Evolutionary conservation across 2,888 invertebrate species (phyloP).

Genomic region (Rosalia funebris): DNA sequence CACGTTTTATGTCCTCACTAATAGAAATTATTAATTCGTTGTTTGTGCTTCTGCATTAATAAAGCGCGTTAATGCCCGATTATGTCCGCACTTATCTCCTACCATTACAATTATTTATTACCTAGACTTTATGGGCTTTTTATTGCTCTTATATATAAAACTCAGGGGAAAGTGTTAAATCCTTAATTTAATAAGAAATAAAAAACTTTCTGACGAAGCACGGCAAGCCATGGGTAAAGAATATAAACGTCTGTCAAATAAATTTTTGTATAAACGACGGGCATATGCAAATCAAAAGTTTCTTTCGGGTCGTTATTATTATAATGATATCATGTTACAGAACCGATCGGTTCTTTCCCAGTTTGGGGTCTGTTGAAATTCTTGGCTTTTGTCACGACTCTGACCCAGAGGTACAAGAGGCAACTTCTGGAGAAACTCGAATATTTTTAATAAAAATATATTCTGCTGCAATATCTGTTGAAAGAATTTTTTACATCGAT

Average conservation of each 20-base stretch:
- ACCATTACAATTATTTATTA: neutral
- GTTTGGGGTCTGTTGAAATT: conserved; percentile 14
- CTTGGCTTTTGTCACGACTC: conserved; percentile 15
- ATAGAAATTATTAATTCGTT: conserved; percentile 8
- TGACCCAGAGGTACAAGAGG: conserved; percentile 10
- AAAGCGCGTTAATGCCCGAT: conserved; percentile 7
- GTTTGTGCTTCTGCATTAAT: conserved; percentile 5
- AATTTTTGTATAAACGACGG: conserved; percentile 13
- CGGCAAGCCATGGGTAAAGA: conserved; percentile 1
- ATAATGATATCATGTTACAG: conserved; percentile 11
- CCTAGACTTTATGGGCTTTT: conserved; percentile 38
- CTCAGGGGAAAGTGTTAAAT: conserved; percentile 36
- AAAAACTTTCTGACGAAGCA: conserved; percentile 5
- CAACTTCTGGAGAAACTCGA: conserved; percentile 12
- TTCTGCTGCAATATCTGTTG: too few relatives aligned
- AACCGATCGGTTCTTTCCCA: conserved; percentile 9
- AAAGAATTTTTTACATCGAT: too few relatives aligned
- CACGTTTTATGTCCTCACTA: too few relatives aligned
- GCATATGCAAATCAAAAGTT: conserved; percentile 21
- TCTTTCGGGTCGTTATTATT: conserved; percentile 10
- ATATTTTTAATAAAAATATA: conserved; percentile 7
- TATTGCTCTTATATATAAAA: conserved; percentile 36
- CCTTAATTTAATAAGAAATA: conserved; percentile 24
- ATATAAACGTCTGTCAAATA: conserved; percentile 24
- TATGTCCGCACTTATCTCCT: conserved; percentile 1